phyloP scores from a whole-genome alignment of 2,888 invertebrate genomes.

The Tipula helvola region DNA sequence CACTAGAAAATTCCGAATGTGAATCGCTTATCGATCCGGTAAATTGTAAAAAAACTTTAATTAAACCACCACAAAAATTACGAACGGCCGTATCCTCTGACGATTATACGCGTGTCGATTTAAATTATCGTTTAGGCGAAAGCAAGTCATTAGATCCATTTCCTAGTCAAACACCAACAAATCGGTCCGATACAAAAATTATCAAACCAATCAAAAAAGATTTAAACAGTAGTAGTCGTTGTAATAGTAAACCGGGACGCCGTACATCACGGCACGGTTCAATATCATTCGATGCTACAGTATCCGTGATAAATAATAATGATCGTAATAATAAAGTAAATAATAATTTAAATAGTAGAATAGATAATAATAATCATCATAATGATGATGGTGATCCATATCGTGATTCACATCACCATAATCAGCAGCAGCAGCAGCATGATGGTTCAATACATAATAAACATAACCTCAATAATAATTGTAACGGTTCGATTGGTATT shows the following conservation, averaged over 20 bases:
- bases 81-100: slow-evolving; percentile 34
- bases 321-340: slow-evolving; percentile 7
- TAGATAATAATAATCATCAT: slow-evolving; percentile 23
- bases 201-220: slow-evolving; percentile 24
- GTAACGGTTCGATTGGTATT: slow-evolving; percentile 32
- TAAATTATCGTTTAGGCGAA: slow-evolving; percentile 37
- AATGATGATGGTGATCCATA: slow-evolving; percentile 26
- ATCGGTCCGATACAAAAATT: slow-evolving; percentile 26
- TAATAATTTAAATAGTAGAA: slow-evolving; percentile 13
- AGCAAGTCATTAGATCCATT: slow-evolving; percentile 54
- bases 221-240: neutral
- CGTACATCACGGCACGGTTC: slow-evolving; percentile 28
- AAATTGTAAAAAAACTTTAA: slow-evolving; percentile 32
- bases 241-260: neutral
- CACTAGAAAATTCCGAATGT: slow-evolving; percentile 35
- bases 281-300: slow-evolving; percentile 29
- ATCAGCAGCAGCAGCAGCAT: neutral
- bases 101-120: slow-evolving; percentile 19
- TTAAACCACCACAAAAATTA: slow-evolving; percentile 39
- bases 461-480: slow-evolving; percentile 32
- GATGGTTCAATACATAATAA: slow-evolving; percentile 21
- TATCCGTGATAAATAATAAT: slow-evolving; percentile 20
- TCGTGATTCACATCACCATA: slow-evolving; percentile 15
- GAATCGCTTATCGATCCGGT: neutral
- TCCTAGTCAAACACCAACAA: slow-evolving; percentile 32